phyloP scores from a whole-genome alignment of 2,888 invertebrate genomes.

The Eustalomyia histrio region DNA sequence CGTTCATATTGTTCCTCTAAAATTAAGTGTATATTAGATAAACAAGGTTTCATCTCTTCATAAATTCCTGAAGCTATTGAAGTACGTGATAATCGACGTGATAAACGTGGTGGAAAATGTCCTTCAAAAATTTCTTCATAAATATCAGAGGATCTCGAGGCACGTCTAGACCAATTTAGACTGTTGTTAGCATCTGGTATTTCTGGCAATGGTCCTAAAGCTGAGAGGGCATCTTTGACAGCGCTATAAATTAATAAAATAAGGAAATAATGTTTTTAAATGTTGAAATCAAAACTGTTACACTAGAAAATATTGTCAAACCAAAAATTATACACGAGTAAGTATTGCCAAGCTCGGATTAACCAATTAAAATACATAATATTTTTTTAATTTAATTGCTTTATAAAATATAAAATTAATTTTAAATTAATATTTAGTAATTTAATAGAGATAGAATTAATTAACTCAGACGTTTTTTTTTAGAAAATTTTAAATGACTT shows the following conservation, averaged over 20 bases:
- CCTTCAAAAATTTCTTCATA: slow-evolving; percentile 79
- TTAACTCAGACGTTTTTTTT: too few species aligned
- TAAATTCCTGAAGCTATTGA: slow-evolving; percentile 79
- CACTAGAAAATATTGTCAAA: too few species aligned
- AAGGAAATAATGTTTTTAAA: background rate
- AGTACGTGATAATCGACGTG: slow-evolving; percentile 72
- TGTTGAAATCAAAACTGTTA: too few species aligned
- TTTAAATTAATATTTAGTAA: too few species aligned
- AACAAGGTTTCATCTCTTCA: slow-evolving; percentile 78
- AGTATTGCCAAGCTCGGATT: too few species aligned
- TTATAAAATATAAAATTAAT: too few species aligned
- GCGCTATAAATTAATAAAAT: slow-evolving; percentile 27
- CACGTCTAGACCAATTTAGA: slow-evolving; percentile 71
- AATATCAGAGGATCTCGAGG: slow-evolving; percentile 77
- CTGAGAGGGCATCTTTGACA: slow-evolving; percentile 70
- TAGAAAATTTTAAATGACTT: too few species aligned
- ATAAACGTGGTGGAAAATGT: slow-evolving; percentile 61
- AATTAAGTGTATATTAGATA: slow-evolving; percentile 66
- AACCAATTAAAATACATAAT: too few species aligned
- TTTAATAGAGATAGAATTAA: too few species aligned
- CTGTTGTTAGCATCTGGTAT: slow-evolving; percentile 72
- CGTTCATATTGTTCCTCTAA: slow-evolving; percentile 68
- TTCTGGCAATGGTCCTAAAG: slow-evolving; percentile 77
- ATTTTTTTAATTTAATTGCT: too few species aligned
- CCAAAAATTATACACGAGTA: too few species aligned